Evolutionary conservation across 2,888 invertebrate genomes (phyloP).

Genomic region (Drosophila pseudotakahashii): DNA sequence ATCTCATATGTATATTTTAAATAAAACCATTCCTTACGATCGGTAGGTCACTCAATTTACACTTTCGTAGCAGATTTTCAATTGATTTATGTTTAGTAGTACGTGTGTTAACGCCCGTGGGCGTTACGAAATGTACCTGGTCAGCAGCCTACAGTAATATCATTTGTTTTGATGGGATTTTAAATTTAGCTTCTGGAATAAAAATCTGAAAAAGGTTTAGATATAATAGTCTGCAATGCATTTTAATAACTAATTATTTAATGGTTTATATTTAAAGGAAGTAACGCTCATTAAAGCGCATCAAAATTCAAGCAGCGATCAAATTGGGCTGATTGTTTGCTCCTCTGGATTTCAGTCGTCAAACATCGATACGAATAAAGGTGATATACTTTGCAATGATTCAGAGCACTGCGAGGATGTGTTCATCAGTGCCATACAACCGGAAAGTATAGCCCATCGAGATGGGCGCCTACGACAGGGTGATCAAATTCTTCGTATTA

Average conservation of each 20-base stretch:
- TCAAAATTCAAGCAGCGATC: constrained; percentile 85
- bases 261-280: constrained; percentile 85
- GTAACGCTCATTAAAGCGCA: constrained; percentile 86
- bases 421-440: constrained; percentile 88
- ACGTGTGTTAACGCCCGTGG: no score
- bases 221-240: no score
- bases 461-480: constrained; percentile 87
- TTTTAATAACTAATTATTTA: neutral
- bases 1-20: no score
- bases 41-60: no score
- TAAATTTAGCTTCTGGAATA: no score
- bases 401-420: constrained; percentile 86
- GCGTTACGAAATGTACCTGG: no score
- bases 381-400: constrained; percentile 67
- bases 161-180: neutral
- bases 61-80: no score
- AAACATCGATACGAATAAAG: constrained; percentile 7
- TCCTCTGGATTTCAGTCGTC: constrained; percentile 82
- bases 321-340: constrained; percentile 88
- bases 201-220: no score
- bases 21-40: no score
- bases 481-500: constrained; percentile 88
- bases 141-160: neutral
- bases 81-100: no score
- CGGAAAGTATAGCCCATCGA: constrained; percentile 86